Conservation (phyloP, 1,140 invertebrate genomes). For the Mactra quadrangularis region DNA sequence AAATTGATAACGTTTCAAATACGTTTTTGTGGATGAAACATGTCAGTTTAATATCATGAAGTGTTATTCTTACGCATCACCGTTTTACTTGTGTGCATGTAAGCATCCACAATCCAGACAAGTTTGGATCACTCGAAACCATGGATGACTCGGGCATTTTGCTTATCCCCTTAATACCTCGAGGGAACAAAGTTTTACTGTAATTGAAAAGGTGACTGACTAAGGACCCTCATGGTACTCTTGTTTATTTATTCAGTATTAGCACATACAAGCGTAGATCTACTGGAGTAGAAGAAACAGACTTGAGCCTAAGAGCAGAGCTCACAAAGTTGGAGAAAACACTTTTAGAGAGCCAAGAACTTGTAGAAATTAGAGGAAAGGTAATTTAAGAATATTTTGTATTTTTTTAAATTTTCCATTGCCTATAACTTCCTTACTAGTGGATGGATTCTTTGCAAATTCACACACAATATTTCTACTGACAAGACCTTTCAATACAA, state of each 20-base stretch:
- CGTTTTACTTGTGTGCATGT: too few relatives aligned
- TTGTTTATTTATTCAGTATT: conserved; percentile 31
- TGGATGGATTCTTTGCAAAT: too few relatives aligned
- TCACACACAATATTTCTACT: not conserved
- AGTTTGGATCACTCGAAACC: not conserved
- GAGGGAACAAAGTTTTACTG: not conserved
- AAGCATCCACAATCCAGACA: not conserved
- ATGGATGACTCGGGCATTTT: not conserved
- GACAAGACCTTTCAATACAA: not conserved
- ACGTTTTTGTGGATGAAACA: too few relatives aligned
- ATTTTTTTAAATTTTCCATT: not conserved
- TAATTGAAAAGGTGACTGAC: too few relatives aligned
- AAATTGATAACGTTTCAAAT: too few relatives aligned
- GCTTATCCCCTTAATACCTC: not conserved
- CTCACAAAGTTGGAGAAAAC: conserved; percentile 33
- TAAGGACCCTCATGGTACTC: too few relatives aligned
- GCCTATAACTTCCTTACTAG: not conserved
- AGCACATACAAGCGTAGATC: conserved; percentile 16
- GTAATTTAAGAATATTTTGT: not conserved
- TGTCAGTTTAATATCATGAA: too few relatives aligned
- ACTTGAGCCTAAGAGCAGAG: conserved; percentile 17
- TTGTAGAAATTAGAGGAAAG: conserved; percentile 43
- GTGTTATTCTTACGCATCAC: too few relatives aligned
- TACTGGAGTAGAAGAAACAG: conserved; percentile 25
- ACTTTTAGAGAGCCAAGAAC: conserved; percentile 17